Evolutionary conservation across 2,888 invertebrate species (phyloP), one percentile per base, ranked within the genome.

Genomic region (Electrophaes corylata): DNA sequence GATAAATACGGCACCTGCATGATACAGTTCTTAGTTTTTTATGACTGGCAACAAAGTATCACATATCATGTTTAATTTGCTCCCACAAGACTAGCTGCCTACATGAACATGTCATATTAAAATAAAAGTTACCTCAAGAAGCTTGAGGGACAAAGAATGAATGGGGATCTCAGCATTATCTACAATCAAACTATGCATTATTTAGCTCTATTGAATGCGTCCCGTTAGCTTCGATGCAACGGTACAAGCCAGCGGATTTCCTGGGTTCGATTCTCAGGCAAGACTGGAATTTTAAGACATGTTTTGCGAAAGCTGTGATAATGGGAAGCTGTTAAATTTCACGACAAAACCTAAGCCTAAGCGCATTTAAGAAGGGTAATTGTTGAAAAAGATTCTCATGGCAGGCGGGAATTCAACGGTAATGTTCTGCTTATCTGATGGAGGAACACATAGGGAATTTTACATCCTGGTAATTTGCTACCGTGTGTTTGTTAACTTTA

Each of bases 181-280:
- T 54, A 48, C 64, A 62, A 64, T 62, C 64, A 64, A 63, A 57
- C 53, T 58, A 59, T 62, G 60, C 62, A 62, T 67, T 55, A 63
- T 63, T 64, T 63, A 60, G 47, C 51, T 60, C 48, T 57, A 62
- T 65, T 60, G 61, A 64, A 57, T 46, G 20, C 59, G 72, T 81
- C 66, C 88, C 83, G 88, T 86, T 88, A 83, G 70, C 57, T 66
- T 70, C 75, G 73, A 67, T 79, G 81, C 81, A 87, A 83, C 84
- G 80, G 81, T 78, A 78, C 66, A 59, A 46, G 46, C 52, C 70
- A 77, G 73, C 85, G 87, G 87, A 88, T 85, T 88, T 89, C 89
- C 90, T 65, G 65, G 72, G 72, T 84, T 83, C 79, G 73, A 79
- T 80, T 86, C 88, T 75, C 83, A 81, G 77, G 71, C 82, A 70